phyloP scores from a whole-genome alignment of 2,797 vertebrate species.

The Lepus oiostolus region DNA sequence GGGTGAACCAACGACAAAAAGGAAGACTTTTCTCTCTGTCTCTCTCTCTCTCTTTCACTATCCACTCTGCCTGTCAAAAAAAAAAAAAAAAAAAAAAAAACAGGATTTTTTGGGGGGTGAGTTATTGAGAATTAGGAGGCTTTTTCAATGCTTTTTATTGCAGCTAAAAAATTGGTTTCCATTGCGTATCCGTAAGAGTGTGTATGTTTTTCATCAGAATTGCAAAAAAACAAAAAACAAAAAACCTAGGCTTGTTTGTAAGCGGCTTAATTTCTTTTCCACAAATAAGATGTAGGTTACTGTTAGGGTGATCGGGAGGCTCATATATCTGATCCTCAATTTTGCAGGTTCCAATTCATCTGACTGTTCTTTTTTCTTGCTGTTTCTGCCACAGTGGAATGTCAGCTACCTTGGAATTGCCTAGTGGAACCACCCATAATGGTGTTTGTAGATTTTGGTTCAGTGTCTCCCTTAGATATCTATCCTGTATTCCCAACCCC shows the following conservation, averaged over 20 bases:
- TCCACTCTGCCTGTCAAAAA: too few relatives aligned
- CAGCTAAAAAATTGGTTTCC: neutral
- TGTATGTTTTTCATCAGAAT: neutral
- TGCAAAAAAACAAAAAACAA: neutral
- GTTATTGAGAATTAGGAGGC: neutral
- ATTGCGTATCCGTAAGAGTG: neutral
- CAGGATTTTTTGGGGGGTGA: neutral
- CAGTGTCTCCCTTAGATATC: neutral
- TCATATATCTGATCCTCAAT: neutral
- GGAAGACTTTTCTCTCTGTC: too few relatives aligned
- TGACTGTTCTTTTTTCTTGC: neutral
- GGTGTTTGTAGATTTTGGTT: neutral
- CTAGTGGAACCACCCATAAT: neutral
- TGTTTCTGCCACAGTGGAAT: neutral
- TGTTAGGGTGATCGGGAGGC: neutral
- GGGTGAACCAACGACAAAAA: too few relatives aligned
- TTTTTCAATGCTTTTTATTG: neutral
- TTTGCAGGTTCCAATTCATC: neutral
- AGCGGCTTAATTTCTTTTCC: neutral
- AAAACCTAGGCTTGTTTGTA: neutral
- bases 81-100: too few relatives aligned
- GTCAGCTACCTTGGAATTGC: neutral
- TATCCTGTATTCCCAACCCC: neutral
- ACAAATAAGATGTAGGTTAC: conserved; percentile 13
- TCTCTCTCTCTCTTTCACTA: too few relatives aligned